Evolutionary conservation across 2,797 vertebrate species (phyloP).

Genomic region (Bucorvus abyssinicus): DNA sequence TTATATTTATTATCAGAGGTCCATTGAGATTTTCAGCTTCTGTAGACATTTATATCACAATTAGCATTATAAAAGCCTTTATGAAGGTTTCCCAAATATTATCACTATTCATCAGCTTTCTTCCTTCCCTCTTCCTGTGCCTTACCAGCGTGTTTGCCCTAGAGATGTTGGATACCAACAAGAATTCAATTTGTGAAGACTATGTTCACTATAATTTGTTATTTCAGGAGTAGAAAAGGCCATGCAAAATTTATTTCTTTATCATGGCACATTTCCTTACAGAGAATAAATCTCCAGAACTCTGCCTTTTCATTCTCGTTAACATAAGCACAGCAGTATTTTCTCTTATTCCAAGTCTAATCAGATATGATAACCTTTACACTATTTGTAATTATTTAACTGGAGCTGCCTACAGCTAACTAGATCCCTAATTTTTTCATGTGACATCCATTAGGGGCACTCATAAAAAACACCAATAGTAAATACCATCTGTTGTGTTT

Average conservation of each 20-base stretch:
- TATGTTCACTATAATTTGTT: not conserved
- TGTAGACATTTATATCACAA: not conserved
- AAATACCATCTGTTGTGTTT: not conserved
- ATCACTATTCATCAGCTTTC: not conserved
- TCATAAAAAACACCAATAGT: not conserved
- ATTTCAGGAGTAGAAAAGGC: not conserved
- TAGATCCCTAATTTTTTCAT: not conserved
- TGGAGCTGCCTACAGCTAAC: not conserved
- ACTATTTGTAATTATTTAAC: not conserved
- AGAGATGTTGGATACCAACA: not conserved
- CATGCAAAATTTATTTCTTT: not conserved
- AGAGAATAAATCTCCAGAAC: not conserved
- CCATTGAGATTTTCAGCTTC: not conserved
- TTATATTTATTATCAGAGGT: not conserved
- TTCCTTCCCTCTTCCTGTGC: not conserved
- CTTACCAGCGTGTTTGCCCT: not conserved
- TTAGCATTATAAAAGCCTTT: not conserved
- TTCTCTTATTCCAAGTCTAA: not conserved
- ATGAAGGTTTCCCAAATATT: not conserved
- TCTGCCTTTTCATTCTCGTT: not conserved
- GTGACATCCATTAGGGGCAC: not conserved
- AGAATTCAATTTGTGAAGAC: not conserved
- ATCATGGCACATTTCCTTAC: not conserved
- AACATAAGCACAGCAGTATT: not conserved
- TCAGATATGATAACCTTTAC: not conserved